Evolutionary conservation across 1,140 invertebrate genomes (phyloP).

Genomic region (Aphelinus atriplicis): DNA sequence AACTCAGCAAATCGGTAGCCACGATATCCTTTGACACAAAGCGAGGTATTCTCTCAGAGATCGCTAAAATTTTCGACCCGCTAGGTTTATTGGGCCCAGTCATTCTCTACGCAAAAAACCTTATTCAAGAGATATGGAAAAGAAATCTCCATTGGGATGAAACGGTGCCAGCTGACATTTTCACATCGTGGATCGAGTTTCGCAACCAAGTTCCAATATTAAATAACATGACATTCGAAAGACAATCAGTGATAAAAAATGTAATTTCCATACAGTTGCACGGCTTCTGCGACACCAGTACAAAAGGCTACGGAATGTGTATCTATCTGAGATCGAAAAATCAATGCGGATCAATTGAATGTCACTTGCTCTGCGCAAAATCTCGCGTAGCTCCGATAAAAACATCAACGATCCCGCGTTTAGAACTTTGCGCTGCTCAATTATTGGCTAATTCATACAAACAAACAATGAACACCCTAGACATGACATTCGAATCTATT

Average conservation of each 20-base stretch:
- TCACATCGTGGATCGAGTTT: not conserved
- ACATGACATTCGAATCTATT: not conserved
- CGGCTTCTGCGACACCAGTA: conserved; percentile 28
- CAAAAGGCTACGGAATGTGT: conserved; percentile 31
- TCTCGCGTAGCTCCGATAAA: conserved; percentile 18
- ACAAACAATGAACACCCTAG: not conserved
- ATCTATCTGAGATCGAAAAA: conserved; percentile 15
- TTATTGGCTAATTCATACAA: not conserved
- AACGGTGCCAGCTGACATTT: not conserved
- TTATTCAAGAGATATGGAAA: conserved; percentile 29
- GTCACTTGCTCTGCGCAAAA: not conserved
- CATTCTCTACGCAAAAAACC: conserved; percentile 54
- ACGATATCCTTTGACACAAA: not conserved
- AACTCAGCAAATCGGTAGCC: not conserved
- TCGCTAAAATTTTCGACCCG: conserved; percentile 52
- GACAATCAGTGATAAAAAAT: not conserved
- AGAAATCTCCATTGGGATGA: conserved; percentile 24
- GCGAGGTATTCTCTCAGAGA: conserved; percentile 19
- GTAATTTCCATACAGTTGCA: conserved; percentile 8
- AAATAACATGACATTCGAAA: not conserved
- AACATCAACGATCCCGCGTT: not conserved
- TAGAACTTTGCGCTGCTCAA: conserved; percentile 1
- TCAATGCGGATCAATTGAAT: not conserved
- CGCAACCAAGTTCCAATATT: not conserved
- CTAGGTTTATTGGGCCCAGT: conserved; percentile 52